These are phyloP conservation scores for Drosophila leontia DNA, from an alignment of 1,140 invertebrate genomes.

Conservation along the genomic window DNA sequence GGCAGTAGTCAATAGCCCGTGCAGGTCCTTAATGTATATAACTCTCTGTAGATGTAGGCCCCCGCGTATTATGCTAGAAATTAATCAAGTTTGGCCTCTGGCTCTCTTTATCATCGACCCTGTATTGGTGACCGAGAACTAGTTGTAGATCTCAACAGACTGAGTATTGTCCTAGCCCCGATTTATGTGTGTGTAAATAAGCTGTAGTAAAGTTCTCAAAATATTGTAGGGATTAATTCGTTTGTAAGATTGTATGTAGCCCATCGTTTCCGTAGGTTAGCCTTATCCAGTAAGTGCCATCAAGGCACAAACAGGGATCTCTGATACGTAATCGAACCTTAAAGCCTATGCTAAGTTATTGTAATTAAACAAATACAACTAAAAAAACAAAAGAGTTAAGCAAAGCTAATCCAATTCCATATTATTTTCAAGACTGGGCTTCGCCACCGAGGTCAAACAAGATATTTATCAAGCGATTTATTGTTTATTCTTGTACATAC, in stretches of 20 bases:
- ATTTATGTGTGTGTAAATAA: slow-evolving; percentile 2
- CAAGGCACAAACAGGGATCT: slow-evolving; percentile 61
- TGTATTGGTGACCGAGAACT: slow-evolving; percentile 29
- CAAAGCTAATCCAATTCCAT: slow-evolving; percentile 45
- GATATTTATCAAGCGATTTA: slow-evolving; percentile 40
- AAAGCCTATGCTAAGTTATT: slow-evolving; percentile 35
- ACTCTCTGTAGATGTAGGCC: slow-evolving; percentile 33
- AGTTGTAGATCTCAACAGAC: slow-evolving; percentile 82
- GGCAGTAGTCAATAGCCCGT: slow-evolving; percentile 62
- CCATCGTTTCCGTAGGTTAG: slow-evolving; percentile 63
- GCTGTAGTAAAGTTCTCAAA: slow-evolving; percentile 58
- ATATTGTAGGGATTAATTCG: slow-evolving; percentile 6
- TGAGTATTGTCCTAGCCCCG: slow-evolving; percentile 62
- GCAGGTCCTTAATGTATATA: slow-evolving; percentile 13
- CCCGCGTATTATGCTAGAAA: slow-evolving; percentile 39
- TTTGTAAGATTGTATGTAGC: slow-evolving; percentile 26
- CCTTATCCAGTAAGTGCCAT: slow-evolving; percentile 70
- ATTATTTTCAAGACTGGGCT: slow-evolving; percentile 70
- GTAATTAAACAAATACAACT: slow-evolving; percentile 18
- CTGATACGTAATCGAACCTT: slow-evolving; percentile 64
- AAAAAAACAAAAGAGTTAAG: slow-evolving; percentile 16
- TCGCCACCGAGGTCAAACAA: slow-evolving; percentile 36
- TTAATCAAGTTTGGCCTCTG: slow-evolving; percentile 43
- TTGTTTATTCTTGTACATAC: slow-evolving; percentile 26
- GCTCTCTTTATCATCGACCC: slow-evolving; percentile 59